These are phyloP conservation scores for Amphiprion ocellaris DNA, from an alignment of 2,113 vertebrate genomes.

Conservation along the genomic window DNA sequence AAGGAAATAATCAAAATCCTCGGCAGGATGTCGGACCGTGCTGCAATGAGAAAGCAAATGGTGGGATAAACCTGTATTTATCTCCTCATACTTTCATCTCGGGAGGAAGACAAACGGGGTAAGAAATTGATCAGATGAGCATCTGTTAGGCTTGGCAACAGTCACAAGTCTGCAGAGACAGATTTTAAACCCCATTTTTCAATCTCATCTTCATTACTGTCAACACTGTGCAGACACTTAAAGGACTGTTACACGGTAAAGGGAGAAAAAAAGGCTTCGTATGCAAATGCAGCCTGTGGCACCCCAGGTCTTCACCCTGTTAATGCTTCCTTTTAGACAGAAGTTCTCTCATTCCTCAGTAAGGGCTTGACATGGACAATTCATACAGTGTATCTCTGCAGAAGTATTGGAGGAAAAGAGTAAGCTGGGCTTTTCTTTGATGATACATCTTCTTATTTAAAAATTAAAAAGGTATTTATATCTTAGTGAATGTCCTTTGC, in stretches of 20 bases:
- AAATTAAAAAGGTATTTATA: slow-evolving; percentile 13
- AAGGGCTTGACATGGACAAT: slow-evolving; percentile 25
- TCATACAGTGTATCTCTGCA: slow-evolving; percentile 15
- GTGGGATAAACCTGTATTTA: slow-evolving; percentile 75
- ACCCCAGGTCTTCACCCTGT: slow-evolving; percentile 39
- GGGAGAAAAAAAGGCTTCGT: slow-evolving; percentile 25
- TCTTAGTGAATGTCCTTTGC: slow-evolving; percentile 3
- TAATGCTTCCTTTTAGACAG: slow-evolving; percentile 43
- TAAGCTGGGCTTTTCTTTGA: slow-evolving; percentile 20
- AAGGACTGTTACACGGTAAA: slow-evolving; percentile 52
- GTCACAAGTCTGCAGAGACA: slow-evolving; percentile 71
- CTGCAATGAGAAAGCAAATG: slow-evolving; percentile 71
- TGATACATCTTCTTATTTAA: slow-evolving; percentile 31
- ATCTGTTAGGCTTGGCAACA: slow-evolving; percentile 80
- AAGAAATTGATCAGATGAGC: slow-evolving; percentile 81
- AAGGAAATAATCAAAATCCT: slow-evolving; percentile 71
- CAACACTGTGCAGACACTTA: slow-evolving; percentile 60
- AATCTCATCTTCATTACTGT: slow-evolving; percentile 77
- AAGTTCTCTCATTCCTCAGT: slow-evolving; percentile 23
- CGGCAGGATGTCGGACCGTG: slow-evolving; percentile 61
- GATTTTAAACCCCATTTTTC: slow-evolving; percentile 75
- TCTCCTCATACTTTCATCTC: slow-evolving; percentile 71
- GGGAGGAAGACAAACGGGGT: slow-evolving; percentile 72
- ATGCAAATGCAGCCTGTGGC: slow-evolving; percentile 57
- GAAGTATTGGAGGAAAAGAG: slow-evolving; percentile 32